Base-by-base conservation (phyloP, 2,113 vertebrate genomes). In the Zosterops borbonicus region DNA sequence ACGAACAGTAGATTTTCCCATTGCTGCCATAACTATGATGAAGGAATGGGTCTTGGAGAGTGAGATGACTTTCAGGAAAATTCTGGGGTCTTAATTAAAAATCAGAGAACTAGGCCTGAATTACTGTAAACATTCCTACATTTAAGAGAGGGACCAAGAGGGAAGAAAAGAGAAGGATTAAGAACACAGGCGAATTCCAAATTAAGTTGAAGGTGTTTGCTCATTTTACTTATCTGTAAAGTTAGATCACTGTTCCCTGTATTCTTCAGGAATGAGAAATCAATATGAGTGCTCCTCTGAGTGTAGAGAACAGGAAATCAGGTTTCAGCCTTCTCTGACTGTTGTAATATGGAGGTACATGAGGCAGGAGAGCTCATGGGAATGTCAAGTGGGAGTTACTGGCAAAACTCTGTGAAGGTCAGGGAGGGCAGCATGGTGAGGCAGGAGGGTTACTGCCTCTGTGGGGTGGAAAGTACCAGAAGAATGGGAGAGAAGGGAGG, bases 81-180 rank as follows among this genome's bases (percentile, higher is more conserved):
- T 93, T 86, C 44, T 60, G 73, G 14, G 58, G 9, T 70, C 52
- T 87, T 86, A 58, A 1, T 49, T 75, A 33, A 75, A 71, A 87
- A 58, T 89, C 29, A 58, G 74, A 93, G 68, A 93, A 33, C 71
- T 92, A 79, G 76, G 79, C 80, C 62, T 84, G 83, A 82, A 68
- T 70, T 90, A 78, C 76, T 93, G 56, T 68, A 90, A 94, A 71
- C 86, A 84, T 96, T 96, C 83, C 92, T 92, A 62, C 35, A 42
- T 69, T 90, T 67, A 62, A 47, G 78, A 56, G 87, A 50, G 74
- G 70, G 83, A 94, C 65, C 76, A 94, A 60, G 41, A 82, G 37
- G 28, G 62, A 89, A 73, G 52, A 75, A 63, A 55, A 77, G 39
- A 56, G 11, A 58, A 73, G 60, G 52, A 23, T 69, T 39, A 53